phyloP scores from a whole-genome alignment of 1,140 invertebrate species.

The Heliconius congener region DNA sequence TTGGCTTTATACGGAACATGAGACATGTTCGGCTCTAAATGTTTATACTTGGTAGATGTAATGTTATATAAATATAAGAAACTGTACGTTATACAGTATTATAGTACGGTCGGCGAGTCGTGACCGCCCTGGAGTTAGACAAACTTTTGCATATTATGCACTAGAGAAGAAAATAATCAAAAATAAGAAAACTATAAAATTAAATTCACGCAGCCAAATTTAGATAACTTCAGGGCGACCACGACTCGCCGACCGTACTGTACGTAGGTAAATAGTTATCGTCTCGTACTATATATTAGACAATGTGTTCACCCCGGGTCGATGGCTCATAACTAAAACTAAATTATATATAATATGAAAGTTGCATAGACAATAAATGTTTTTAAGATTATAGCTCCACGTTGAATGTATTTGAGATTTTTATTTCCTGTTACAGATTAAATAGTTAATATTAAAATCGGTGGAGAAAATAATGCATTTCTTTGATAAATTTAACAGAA shows the following conservation, averaged over 20 bases:
- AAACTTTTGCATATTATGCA: too few relatives aligned
- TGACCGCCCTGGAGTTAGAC: too few relatives aligned
- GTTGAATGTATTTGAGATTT: slow-evolving; percentile 20
- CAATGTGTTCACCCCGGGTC: slow-evolving; percentile 69
- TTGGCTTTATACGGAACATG: slow-evolving; percentile 78
- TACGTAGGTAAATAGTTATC: slow-evolving; percentile 56
- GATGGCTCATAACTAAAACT: slow-evolving; percentile 49
- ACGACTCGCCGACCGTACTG: too few relatives aligned
- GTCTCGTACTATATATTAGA: slow-evolving; percentile 54
- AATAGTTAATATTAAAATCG: background rate
- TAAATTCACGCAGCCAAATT: slow-evolving; percentile 1
- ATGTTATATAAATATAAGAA: slow-evolving; percentile 39
- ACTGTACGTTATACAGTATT: slow-evolving; percentile 12
- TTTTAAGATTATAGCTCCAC: slow-evolving; percentile 45
- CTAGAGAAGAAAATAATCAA: too few relatives aligned
- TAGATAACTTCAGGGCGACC: too few relatives aligned
- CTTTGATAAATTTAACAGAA: background rate
- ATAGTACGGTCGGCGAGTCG: slow-evolving; percentile 23
- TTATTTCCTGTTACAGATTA: slow-evolving; percentile 17
- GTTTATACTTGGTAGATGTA: slow-evolving; percentile 64
- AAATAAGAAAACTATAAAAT: slow-evolving; percentile 21
- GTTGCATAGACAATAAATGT: slow-evolving; percentile 60
- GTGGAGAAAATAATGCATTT: slow-evolving; percentile 10
- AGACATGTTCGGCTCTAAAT: slow-evolving; percentile 74
- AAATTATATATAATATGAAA: slow-evolving; percentile 37